Base-by-base conservation (phyloP, 2,113 vertebrate species). In the Tragelaphus scriptus region DNA sequence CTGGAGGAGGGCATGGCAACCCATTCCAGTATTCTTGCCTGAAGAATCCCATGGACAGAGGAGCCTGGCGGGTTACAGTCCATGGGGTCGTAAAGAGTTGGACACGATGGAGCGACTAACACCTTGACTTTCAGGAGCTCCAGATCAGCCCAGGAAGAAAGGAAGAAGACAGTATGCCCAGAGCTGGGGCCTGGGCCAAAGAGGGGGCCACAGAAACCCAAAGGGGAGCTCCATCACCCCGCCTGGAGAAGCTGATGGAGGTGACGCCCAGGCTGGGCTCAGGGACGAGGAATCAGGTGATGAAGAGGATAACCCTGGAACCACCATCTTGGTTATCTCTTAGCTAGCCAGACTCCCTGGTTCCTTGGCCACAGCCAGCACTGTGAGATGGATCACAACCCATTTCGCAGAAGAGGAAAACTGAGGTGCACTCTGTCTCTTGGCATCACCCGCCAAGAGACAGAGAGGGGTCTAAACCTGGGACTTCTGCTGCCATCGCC, bases 81-180 rank as follows among this genome's bases (percentile, higher is more conserved):
- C 40, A 26, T 26, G 36, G 40, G 3, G 40, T 77, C 6, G 13
- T 21, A 77, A 77, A 77, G 23, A 77, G 13, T 15, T 15, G 23
- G 6, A 44, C 40, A 44, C 1, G 1, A 26, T 0, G 1, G 23
- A 44, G 5, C 0, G 2, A 75, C n/a, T 71, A 12, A 71, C 68
- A 40, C n/a, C 40, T 44, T 44, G 23, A 77, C 71, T 77, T 77
- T 44, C 51, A 59, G 23, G 40, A 94, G 40, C 86, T 16, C 40
- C 25, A 32, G 51, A 11, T 30, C 30, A 36, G 40, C 53, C 30
- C 28, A 30, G 5, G 65, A 90, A 84, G 40, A 53, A n/a, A n/a
- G 23, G 63, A 15, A 53, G 51, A 19, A 56, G 59, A 26, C 15
- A 2, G 30, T 0, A 0, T 15, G 80, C 32, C 32, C 80, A 32